Percentiles rank a stretch among this genome's conserved stretches.
Evolutionary conservation across 1,140 invertebrate genomes (phyloP).

Genomic region (Ostrea denselamellosa): DNA sequence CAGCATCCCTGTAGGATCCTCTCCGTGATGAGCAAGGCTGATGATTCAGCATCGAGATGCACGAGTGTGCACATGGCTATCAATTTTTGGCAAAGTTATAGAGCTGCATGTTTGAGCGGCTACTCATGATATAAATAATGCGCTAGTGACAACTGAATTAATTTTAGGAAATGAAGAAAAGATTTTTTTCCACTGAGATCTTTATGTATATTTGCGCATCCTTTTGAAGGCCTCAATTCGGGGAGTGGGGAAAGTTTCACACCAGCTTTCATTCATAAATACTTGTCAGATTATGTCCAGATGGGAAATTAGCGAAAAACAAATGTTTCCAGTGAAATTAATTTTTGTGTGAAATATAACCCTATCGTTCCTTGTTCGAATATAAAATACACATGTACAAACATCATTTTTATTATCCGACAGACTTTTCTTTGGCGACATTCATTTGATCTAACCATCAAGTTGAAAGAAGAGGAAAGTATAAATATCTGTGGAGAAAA

Average conservation of each 20-base stretch:
- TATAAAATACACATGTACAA: too few relatives aligned
- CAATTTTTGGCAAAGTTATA: background rate
- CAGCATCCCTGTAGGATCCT: conserved; percentile 9
- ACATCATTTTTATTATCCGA: too few relatives aligned
- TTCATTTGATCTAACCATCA: too few relatives aligned
- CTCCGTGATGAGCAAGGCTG: background rate
- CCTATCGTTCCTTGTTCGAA: too few relatives aligned
- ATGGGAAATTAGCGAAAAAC: background rate
- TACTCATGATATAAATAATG: background rate
- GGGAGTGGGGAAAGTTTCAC: background rate
- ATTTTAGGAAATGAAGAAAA: conserved; percentile 16
- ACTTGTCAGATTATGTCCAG: background rate
- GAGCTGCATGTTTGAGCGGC: conserved; percentile 4
- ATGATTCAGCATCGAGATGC: conserved; percentile 30
- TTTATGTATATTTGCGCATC: background rate
- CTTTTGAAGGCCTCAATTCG: background rate
- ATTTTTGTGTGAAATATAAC: too few relatives aligned
- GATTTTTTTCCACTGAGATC: background rate
- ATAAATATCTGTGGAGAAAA: too few relatives aligned
- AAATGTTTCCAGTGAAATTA: background rate
- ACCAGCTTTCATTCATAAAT: conserved; percentile 9
- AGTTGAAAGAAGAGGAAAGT: too few relatives aligned
- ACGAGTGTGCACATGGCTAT: conserved; percentile 29
- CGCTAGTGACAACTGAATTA: background rate
- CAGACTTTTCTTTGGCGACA: too few relatives aligned